Base-by-base conservation (phyloP, 2,797 vertebrate genomes). In the Sebastes trivittatus region DNA sequence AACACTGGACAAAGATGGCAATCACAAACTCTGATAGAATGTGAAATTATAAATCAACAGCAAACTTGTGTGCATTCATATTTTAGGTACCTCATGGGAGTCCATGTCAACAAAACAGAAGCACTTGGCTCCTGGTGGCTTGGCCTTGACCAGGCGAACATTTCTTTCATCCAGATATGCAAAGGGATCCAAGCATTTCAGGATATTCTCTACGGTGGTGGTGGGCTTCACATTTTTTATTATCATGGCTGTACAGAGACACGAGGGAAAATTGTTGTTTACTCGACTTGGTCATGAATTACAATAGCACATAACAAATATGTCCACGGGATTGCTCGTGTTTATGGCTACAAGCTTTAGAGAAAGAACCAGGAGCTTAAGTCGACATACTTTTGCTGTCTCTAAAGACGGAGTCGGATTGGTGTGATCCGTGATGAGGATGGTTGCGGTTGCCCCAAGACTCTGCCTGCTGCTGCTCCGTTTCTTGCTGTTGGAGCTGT, bases 101-200 rank as follows among this genome's bases (percentile, higher is more conserved):
- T 98, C 98, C 89, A 99, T 97, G 71, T 99, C 98, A n/a, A 99
- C 97, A 90, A 99, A 99, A 93, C 98, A 98, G 16, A 99, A 98
- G 86, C 97, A 98, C 85, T 97, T 97, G 63, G 96, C 94, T 86
- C 97, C 97, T 20, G 96, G 95, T 5, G 97, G 96, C 83, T 97
- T 98, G 78, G 97, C 97, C 93, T 97, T 98, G 88, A 99, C 97
- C 49, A 99, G 95, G 16, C 98, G 97, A 62, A 99, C 97, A 1
- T 96, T 98, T 88, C 97, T 96, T 22, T 97, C 97, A 83, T 98
- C 97, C 59, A 99, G 94, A 63, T 93, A 97, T 3, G 98, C 97
- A 3, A 97, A 99, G 0, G 97, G 96, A 63, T 98, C 97, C 89
- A 99, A 93, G 22, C 97, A 95, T 91, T 97, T 97, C 74, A 99